phyloP scores from a whole-genome alignment of 2,113 vertebrate genomes.

The Poecile atricapillus region DNA sequence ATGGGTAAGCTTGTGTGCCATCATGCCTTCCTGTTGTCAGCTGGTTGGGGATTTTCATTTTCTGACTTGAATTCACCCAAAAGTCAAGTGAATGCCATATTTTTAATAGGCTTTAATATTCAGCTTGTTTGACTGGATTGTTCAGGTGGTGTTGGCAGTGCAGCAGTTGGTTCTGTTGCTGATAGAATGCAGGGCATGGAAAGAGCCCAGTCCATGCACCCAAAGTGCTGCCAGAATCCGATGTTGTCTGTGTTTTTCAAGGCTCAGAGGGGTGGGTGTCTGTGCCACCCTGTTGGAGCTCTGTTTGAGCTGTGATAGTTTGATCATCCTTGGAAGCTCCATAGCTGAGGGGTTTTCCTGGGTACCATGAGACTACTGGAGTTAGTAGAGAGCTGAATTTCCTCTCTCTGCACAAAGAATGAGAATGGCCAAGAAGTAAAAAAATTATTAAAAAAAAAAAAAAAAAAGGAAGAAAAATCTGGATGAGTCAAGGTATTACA shows the following conservation, averaged over 20 bases:
- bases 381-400: background rate
- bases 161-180: background rate
- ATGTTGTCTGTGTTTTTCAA: accelerated
- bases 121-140: accelerated
- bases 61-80: background rate
- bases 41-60: background rate
- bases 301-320: background rate
- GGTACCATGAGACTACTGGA: background rate
- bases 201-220: background rate
- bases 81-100: background rate
- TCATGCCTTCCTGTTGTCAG: background rate
- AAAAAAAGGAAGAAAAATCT: background rate
- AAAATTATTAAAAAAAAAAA: background rate
- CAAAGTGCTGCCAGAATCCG: background rate
- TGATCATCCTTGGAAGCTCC: background rate
- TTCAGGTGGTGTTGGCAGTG: accelerated
- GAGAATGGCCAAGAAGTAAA: background rate
- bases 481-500: background rate
- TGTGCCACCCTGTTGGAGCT: accelerated
- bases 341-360: background rate
- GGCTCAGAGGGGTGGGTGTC: background rate
- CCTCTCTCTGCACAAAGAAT: background rate
- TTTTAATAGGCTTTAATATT: background rate
- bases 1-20: background rate
- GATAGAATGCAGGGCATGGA: background rate